Conservation (phyloP, 2,113 vertebrate species). For the Ptyas mucosa region DNA sequence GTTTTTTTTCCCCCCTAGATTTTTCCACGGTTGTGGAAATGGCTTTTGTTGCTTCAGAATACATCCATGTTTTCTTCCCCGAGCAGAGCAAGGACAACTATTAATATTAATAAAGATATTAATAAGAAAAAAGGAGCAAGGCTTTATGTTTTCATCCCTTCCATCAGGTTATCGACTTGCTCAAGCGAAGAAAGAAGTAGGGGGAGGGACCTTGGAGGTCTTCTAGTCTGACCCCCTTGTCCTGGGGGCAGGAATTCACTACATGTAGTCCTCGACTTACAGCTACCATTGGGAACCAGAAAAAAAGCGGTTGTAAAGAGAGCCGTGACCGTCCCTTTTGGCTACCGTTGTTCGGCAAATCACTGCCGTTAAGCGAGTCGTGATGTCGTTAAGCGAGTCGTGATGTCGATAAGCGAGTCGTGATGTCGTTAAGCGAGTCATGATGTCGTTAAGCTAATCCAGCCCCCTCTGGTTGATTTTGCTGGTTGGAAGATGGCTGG, state of each 20-base stretch:
- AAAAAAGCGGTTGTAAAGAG: background rate
- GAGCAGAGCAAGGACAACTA: background rate
- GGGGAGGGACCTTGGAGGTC: background rate
- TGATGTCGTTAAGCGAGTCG: too few species aligned
- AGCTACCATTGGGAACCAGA: background rate
- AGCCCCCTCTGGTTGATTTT: too few species aligned
- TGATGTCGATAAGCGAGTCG: too few species aligned
- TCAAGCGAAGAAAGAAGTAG: background rate
- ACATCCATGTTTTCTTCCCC: background rate
- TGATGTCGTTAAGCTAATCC: background rate
- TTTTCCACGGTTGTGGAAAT: background rate
- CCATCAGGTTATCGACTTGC: background rate
- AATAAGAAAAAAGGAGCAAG: background rate
- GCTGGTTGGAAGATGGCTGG: too few species aligned
- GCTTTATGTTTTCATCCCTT: background rate
- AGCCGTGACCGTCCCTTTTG: background rate
- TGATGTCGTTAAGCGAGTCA: too few species aligned
- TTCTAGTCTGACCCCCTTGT: background rate
- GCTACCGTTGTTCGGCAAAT: background rate
- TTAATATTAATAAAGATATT: background rate
- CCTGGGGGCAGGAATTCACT: background rate
- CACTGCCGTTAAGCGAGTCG: too few species aligned
- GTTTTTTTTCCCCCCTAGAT: too few species aligned
- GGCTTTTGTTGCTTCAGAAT: background rate
- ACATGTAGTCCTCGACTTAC: background rate